These are phyloP conservation scores for Physocephala rufipes DNA, from an alignment of 2,888 invertebrate species.

Conservation along the genomic window DNA sequence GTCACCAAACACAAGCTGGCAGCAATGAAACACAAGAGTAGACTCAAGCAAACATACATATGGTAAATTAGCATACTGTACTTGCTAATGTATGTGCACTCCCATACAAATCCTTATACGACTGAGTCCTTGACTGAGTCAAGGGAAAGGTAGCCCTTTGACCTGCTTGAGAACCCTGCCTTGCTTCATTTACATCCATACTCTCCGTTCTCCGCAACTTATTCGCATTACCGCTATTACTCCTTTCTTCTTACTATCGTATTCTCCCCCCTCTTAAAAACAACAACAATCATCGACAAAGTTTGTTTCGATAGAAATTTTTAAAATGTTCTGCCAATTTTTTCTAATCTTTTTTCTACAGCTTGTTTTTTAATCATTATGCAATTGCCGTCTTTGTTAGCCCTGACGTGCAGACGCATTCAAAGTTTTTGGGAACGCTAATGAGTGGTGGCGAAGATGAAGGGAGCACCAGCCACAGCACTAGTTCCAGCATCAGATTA, in stretches of 20 bases:
- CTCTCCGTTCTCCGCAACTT: not conserved
- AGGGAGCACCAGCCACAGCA: too few relatives aligned
- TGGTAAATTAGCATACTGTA: not conserved
- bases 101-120: conserved; percentile 8
- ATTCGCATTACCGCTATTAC: not conserved
- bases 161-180: not conserved
- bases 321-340: not conserved
- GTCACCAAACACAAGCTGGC: conserved; percentile 1
- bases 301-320: not conserved
- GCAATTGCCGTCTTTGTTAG: not conserved
- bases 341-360: conserved; percentile 14
- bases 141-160: not conserved
- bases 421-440: conserved; percentile 15
- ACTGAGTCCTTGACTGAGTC: too few relatives aligned
- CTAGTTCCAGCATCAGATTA: conserved; percentile 5
- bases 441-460: conserved; percentile 17
- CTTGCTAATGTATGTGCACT: not conserved
- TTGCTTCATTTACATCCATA: not conserved
- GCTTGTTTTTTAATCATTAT: not conserved
- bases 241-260: not conserved
- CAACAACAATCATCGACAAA: not conserved
- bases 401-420: not conserved
- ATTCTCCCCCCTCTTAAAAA: not conserved
- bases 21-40: too few relatives aligned
- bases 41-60: not conserved